Evolutionary conservation across 2,888 invertebrate species (phyloP).

Genomic region (Nephrotoma appendiculata): DNA sequence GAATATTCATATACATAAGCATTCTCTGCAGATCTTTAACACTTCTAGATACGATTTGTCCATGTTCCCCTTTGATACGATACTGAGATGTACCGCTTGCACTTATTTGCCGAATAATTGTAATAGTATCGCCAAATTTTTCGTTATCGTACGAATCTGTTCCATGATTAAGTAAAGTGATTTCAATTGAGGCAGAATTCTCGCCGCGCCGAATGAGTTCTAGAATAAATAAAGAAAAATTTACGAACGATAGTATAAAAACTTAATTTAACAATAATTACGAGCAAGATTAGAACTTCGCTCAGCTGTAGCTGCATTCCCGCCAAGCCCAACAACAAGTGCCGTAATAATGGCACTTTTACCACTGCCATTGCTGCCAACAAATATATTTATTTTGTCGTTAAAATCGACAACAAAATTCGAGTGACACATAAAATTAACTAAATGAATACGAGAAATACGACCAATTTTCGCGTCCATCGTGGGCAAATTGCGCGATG

Average conservation of each 20-base stretch:
- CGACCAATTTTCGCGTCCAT: slow-evolving; percentile 19
- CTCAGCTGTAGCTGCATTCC: slow-evolving; percentile 61
- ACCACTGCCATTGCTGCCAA: slow-evolving; percentile 79
- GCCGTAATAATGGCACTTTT: slow-evolving; percentile 92
- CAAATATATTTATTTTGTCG: slow-evolving; percentile 68
- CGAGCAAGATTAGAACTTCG: slow-evolving; percentile 58
- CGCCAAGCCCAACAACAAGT: slow-evolving; percentile 72
- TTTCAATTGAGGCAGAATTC: slow-evolving; percentile 51
- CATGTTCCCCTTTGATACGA: slow-evolving; percentile 48
- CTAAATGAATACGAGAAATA: slow-evolving; percentile 39
- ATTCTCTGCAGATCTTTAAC: slow-evolving; percentile 61
- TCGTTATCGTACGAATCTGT: slow-evolving; percentile 46
- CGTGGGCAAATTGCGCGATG: background rate
- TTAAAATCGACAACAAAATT: slow-evolving; percentile 57
- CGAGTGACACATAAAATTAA: slow-evolving; percentile 91
- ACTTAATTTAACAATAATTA: slow-evolving; percentile 29
- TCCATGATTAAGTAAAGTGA: slow-evolving; percentile 59
- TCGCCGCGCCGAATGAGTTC: slow-evolving; percentile 67
- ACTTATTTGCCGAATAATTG: slow-evolving; percentile 43
- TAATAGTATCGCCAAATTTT: slow-evolving; percentile 45
- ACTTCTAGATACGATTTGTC: slow-evolving; percentile 48
- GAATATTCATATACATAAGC: slow-evolving; percentile 62
- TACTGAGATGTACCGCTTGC: slow-evolving; percentile 46
- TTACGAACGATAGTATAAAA: background rate
- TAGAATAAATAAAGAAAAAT: slow-evolving; percentile 18